A percentile compares a stretch with the other conserved stretches of the same genome.
Evolutionary conservation across 92 coral and sea anemone species (phyloP).

Genomic region (Epizoanthus scotinus): DNA sequence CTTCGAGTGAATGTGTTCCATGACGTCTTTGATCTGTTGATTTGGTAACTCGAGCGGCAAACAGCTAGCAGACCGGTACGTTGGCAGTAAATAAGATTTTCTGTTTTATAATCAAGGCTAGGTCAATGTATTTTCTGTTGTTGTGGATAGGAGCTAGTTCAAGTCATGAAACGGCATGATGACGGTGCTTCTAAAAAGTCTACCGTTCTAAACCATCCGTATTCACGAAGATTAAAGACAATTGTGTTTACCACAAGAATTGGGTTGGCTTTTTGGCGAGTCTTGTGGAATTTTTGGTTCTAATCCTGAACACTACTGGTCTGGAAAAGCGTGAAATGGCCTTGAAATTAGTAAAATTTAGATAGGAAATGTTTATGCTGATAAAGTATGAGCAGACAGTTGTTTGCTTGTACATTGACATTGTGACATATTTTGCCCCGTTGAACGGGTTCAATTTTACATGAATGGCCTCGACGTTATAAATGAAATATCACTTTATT

Average conservation of each 20-base stretch:
- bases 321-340: constrained; percentile 2
- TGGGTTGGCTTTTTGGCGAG: neutral
- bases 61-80: neutral
- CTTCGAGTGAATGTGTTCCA: neutral
- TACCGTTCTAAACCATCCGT: neutral
- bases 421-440: neutral
- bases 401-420: neutral
- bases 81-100: constrained; percentile 8
- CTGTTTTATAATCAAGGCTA: neutral
- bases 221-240: neutral
- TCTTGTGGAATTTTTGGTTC: constrained; percentile 15
- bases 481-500: too few species aligned
- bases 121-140: neutral
- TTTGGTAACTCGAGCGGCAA: constrained; percentile 26
- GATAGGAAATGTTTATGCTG: neutral
- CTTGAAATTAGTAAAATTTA: neutral
- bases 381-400: neutral
- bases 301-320: neutral
- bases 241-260: neutral
- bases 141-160: neutral
- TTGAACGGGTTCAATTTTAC: neutral
- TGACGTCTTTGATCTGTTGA: neutral
- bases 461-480: neutral
- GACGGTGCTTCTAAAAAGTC: neutral
- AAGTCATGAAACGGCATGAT: too few species aligned